Percentiles rank a stretch among this genome's conserved stretches.
Evolutionary conservation across 2,113 vertebrate species (phyloP).

Genomic region (Phylloscopus trochiloides): DNA sequence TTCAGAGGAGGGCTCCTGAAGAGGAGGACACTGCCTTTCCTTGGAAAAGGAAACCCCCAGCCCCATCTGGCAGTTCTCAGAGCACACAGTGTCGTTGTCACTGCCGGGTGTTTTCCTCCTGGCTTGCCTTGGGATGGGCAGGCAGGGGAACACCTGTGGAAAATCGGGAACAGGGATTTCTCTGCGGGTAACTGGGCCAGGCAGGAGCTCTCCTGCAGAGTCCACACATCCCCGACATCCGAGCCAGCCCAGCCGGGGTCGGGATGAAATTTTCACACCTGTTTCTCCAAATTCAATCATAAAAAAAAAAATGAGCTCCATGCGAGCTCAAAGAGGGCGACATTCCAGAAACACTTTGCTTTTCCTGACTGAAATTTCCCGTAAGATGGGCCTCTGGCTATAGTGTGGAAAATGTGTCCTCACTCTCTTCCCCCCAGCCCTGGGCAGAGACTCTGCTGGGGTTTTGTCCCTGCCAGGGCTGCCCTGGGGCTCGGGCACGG

Average conservation of each 20-base stretch:
- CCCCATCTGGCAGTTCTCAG: background rate
- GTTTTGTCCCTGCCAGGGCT: background rate
- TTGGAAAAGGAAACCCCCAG: background rate
- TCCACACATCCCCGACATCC: background rate
- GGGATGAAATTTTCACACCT: constrained; percentile 63
- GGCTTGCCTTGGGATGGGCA: background rate
- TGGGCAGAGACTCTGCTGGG: background rate
- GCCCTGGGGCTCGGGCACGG: background rate
- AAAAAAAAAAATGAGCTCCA: background rate
- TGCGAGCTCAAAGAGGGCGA: background rate
- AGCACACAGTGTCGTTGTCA: background rate
- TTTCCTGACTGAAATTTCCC: constrained; percentile 23
- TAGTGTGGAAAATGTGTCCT: constrained; percentile 56
- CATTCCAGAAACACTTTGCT: constrained; percentile 45
- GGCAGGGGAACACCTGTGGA: background rate
- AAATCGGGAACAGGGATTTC: background rate
- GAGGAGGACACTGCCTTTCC: background rate
- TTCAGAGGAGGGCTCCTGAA: background rate
- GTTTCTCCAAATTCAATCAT: constrained; percentile 33
- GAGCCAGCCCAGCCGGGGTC: background rate
- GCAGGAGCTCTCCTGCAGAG: constrained; percentile 15
- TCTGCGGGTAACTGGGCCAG: background rate
- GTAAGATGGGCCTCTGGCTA: constrained; percentile 28
- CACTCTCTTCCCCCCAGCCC: background rate
- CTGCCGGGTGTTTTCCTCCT: background rate